Evolutionary conservation across 2,797 vertebrate genomes (phyloP), one percentile per base, ranked within the genome.

Genomic region (Anas acuta): DNA sequence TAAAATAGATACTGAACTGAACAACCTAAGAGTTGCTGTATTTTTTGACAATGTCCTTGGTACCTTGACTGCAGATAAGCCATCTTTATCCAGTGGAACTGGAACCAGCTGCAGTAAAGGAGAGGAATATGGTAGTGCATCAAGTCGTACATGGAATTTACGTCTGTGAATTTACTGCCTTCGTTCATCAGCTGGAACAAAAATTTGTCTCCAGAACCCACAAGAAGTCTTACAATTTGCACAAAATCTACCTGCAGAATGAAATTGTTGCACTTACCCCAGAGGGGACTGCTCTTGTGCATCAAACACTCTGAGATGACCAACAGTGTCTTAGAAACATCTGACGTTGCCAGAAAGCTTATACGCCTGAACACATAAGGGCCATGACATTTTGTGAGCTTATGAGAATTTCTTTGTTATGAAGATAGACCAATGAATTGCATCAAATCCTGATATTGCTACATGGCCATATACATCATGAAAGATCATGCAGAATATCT

Each of bases 271-370:
- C 2, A 9, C 2, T 0, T 6, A 13, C 16, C 60, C 35, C 14
- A 30, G 21, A 45, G 33, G 35, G 6, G 9, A 33, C 7, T 54
- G 54, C 6, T 41, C 17, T 43, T 37, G 20, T 25, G 16, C 45
- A 25, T 13, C 33, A 51, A 65, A 23, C 56, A 83, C 3, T 3
- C 2, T 1, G 2, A 1, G 0, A 18, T 15, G 8, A 77, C 0
- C 0, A 2, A 5, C 11, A 32, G 33, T 17, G 43, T 16, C 33
- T 19, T 26, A 33, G 39, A 87, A 79, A 28, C 0, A 1, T 11
- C 10, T 5, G 1, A 23, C 32, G 33, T 4, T 43, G 16, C 3
- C 3, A 4, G 61, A 85, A 37, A 13, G 1, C 5, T 33, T 4
- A 23, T 25, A 77, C 67, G 43, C 13, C 43, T 22, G 6, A 39